Percentiles rank a stretch among this genome's conserved stretches.
phyloP scores from a whole-genome alignment of 2,113 vertebrate species.

The Arvicanthis niloticus region DNA sequence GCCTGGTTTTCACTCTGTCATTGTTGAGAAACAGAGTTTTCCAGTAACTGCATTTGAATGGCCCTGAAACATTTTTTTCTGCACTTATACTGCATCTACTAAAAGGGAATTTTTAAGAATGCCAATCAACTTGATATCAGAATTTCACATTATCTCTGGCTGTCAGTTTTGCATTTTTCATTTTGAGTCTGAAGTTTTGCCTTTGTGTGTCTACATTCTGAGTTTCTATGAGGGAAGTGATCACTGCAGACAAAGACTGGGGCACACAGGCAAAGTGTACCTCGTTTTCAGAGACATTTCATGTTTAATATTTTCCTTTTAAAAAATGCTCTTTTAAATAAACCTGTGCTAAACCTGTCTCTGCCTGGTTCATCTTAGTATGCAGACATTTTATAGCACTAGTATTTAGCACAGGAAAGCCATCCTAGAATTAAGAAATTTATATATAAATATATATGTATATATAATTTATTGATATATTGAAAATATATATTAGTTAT shows the following conservation, averaged over 20 bases:
- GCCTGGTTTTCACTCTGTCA: conserved; percentile 1
- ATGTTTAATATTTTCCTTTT: conserved; percentile 39
- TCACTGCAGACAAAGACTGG: not conserved
- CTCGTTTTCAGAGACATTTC: not conserved
- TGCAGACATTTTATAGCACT: conserved; percentile 41
- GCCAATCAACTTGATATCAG: not conserved
- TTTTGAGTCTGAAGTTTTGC: conserved; percentile 37
- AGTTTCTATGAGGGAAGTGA: conserved; percentile 23
- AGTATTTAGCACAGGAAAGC: conserved; percentile 44
- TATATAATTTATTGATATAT: not conserved
- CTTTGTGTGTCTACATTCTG: conserved; percentile 4
- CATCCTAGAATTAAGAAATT: not conserved
- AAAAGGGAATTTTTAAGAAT: not conserved
- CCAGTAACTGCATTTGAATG: conserved; percentile 48
- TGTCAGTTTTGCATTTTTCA: not conserved
- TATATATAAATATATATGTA: too few relatives aligned
- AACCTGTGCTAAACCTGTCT: not conserved
- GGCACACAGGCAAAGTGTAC: not conserved
- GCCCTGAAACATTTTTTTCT: not conserved
- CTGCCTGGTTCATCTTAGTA: not conserved
- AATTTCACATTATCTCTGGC: conserved; percentile 22
- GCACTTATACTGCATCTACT: conserved; percentile 41
- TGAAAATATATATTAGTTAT: not conserved
- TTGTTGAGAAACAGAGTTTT: conserved; percentile 33
- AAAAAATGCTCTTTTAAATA: not conserved